Conservation (phyloP, 2,888 invertebrate genomes). For the Anaspis maculata region DNA sequence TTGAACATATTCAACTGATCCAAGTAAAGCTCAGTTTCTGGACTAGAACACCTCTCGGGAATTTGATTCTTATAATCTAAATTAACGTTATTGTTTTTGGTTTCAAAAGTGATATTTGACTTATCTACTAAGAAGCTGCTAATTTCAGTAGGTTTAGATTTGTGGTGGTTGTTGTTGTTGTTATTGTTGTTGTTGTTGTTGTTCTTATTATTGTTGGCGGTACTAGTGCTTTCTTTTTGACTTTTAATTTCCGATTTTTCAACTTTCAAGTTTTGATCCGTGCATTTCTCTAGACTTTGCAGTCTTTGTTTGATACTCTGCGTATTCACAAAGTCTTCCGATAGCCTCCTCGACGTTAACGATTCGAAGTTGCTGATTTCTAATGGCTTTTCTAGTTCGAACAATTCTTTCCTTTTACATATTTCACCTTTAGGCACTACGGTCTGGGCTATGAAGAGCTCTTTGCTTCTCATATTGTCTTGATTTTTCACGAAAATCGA, state of each 20-base stretch:
- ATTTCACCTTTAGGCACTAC: constrained; percentile 70
- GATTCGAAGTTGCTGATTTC: constrained; percentile 42
- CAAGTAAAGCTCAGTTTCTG: constrained; percentile 48
- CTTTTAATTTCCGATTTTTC: constrained; percentile 23
- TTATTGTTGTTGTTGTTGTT: constrained; percentile 15
- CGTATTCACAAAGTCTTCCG: constrained; percentile 56
- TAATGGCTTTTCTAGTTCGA: constrained; percentile 58
- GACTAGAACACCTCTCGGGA: constrained; percentile 43
- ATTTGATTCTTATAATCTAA: constrained; percentile 17
- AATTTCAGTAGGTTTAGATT: constrained; percentile 23
- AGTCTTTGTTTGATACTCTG: constrained; percentile 67
- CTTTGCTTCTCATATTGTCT: constrained; percentile 29
- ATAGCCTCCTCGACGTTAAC: constrained; percentile 45
- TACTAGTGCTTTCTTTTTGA: constrained; percentile 26
- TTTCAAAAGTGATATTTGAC: too few relatives aligned
- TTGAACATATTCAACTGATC: constrained; percentile 37
- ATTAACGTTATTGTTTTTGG: constrained; percentile 9
- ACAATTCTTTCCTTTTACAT: constrained; percentile 72
- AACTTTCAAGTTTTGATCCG: constrained; percentile 43
- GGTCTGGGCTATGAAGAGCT: constrained; percentile 30
- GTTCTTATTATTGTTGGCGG: constrained; percentile 16
- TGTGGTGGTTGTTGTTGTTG: constrained; percentile 16
- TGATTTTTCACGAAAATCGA: constrained; percentile 28
- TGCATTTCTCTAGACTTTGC: constrained; percentile 59
- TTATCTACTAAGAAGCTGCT: constrained; percentile 24